Evolutionary conservation across 2,888 invertebrate genomes (phyloP), one percentile per base, ranked within the genome.

Genomic region (Sturmia bella): DNA sequence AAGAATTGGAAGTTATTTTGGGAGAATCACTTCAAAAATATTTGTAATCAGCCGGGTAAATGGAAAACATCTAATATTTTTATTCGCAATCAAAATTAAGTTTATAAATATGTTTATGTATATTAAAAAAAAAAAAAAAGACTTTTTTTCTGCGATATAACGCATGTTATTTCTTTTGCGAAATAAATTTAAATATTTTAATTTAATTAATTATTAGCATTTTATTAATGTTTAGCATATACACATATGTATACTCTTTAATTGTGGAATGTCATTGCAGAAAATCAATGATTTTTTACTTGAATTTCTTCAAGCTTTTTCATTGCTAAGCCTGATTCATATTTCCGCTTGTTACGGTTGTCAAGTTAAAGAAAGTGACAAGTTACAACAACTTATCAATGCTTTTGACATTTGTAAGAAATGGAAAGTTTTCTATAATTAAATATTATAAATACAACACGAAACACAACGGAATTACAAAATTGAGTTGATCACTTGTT

Each of bases 11-110:
- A 89, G 93, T 94, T 77, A 95, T 97, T 86, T 92, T 98, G 1
- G 98, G 97, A 3, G 98, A 98, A 91, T 96, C 98, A 0, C 92
- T 98, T 37, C 96, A 97, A 89, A 96, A 96, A 92, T 96, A 96
- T 91, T 95, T 97, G 87, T 96, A 93, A 91, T 48, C 3, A 13
- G 24, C 9, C 5, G 32, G 5, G 7, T 24, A 45, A 56, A 45
- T 27, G n/a, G 27, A 5, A 32, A 57, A 66, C 11, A 27, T 15
- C 19, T 64, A 24, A 63, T 77, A 3, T 50, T 63, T 13, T 59
- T 27, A 13, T 64, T 39, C 12, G 9, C 7, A 32, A 7, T 7
- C 7, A 32, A 32, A 32, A 32, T 32, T 32, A 32, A 32, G 32
- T n/a, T n/a, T n/a, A 32, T 32, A 27, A 3, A 27, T 27, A 27